Conservation (phyloP, 2,113 vertebrate genomes). For the Coryphaenoides rupestris region DNA sequence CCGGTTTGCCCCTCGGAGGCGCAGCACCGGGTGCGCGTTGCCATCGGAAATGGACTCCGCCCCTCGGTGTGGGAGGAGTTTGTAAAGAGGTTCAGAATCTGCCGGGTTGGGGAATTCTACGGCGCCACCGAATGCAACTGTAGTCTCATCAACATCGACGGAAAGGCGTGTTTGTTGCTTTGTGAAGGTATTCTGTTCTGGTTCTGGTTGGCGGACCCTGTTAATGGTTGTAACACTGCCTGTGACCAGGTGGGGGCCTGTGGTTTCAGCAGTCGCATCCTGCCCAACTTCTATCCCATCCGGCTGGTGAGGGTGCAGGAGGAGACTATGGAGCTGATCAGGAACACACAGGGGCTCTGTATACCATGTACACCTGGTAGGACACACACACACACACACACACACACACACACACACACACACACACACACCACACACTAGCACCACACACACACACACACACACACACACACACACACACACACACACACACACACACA, state of each 20-base stretch:
- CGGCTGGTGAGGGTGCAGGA: slow-evolving; percentile 78
- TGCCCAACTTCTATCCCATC: slow-evolving; percentile 83
- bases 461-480: slow-evolving; percentile 65
- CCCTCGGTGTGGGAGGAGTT: slow-evolving; percentile 86
- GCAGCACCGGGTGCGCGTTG: slow-evolving; percentile 78
- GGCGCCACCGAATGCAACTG: slow-evolving; percentile 93
- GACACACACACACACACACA: slow-evolving; percentile 15
- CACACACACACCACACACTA: not conserved
- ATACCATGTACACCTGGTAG: slow-evolving; percentile 80
- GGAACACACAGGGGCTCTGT: slow-evolving; percentile 79
- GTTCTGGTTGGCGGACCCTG: too few species aligned
- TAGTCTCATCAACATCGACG: slow-evolving; percentile 87
- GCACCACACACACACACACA: slow-evolving; percentile 61
- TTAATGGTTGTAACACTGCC: not conserved
- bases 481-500: too few species aligned
- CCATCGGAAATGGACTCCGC: slow-evolving; percentile 84
- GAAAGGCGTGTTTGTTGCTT: slow-evolving; percentile 71
- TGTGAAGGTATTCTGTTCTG: not conserved
- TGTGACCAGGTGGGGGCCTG: slow-evolving; percentile 78
- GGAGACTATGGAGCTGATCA: slow-evolving; percentile 77
- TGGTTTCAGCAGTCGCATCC: slow-evolving; percentile 83
- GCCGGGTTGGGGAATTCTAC: slow-evolving; percentile 85
- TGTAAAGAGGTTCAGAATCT: slow-evolving; percentile 75
- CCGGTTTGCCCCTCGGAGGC: slow-evolving; percentile 66
- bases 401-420: not conserved